These are phyloP conservation scores for Thamnophis elegans DNA, from an alignment of 2,797 vertebrate species.

Conservation along the genomic window DNA sequence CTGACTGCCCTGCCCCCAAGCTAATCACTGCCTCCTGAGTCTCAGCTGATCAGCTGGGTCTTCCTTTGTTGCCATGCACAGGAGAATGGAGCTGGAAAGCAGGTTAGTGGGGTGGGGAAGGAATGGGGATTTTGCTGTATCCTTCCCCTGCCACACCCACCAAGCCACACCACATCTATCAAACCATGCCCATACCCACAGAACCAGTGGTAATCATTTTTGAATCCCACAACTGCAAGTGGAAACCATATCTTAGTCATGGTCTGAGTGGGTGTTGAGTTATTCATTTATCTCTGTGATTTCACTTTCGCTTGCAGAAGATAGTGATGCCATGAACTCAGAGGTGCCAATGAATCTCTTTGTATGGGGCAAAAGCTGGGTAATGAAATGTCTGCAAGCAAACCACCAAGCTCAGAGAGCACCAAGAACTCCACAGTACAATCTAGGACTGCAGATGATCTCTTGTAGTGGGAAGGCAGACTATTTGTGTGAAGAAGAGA, in stretches of 20 bases:
- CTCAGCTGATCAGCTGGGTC: too few relatives aligned
- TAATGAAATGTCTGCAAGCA: not conserved
- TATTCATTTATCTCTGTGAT: not conserved
- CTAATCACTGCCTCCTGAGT: too few relatives aligned
- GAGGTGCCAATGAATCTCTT: not conserved
- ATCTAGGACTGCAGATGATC: not conserved
- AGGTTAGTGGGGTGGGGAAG: too few relatives aligned
- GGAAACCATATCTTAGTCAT: not conserved
- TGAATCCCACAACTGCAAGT: too few relatives aligned
- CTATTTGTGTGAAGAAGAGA: not conserved
- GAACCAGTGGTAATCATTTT: too few relatives aligned
- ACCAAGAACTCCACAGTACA: not conserved
- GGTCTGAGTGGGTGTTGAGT: not conserved
- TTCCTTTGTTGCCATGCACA: too few relatives aligned
- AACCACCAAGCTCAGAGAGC: not conserved
- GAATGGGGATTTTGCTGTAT: too few relatives aligned
- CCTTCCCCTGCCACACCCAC: too few relatives aligned
- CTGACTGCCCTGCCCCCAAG: too few relatives aligned
- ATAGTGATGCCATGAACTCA: not conserved
- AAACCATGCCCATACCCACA: too few relatives aligned
- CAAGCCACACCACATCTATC: too few relatives aligned
- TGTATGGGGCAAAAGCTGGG: not conserved
- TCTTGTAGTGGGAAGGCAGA: not conserved
- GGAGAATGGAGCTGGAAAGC: too few relatives aligned
- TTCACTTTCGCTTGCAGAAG: not conserved